These are phyloP conservation scores for Platysteira castanea DNA, from an alignment of 2,113 vertebrate genomes.

Conservation along the genomic window DNA sequence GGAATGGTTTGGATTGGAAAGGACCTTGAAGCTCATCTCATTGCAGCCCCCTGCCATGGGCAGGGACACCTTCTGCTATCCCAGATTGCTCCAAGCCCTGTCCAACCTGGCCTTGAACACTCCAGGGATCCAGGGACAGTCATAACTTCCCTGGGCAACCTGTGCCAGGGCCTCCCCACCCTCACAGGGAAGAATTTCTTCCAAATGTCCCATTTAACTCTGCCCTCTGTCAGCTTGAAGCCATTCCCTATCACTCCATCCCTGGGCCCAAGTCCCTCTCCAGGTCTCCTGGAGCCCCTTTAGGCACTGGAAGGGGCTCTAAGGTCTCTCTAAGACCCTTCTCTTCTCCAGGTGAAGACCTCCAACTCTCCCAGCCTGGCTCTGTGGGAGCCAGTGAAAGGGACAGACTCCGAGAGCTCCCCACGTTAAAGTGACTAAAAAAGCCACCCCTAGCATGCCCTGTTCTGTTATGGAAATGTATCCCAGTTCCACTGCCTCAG, in stretches of 20 bases:
- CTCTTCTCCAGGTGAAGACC: not conserved
- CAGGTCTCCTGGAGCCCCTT: not conserved
- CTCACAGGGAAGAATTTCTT: rapidly evolving
- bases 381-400: too few species aligned
- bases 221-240: not conserved
- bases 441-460: too few species aligned
- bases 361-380: not conserved
- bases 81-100: rapidly evolving
- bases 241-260: too few species aligned
- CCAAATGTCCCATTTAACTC: rapidly evolving
- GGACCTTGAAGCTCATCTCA: not conserved
- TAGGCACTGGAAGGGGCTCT: rapidly evolving
- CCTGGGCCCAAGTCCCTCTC: not conserved
- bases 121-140: not conserved
- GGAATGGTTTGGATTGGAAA: not conserved
- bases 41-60: not conserved
- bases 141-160: not conserved
- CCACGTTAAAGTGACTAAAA: too few species aligned
- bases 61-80: rapidly evolving
- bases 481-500: too few species aligned
- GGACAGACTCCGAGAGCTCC: too few species aligned
- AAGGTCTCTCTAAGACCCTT: rapidly evolving
- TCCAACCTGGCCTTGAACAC: not conserved
- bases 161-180: not conserved
- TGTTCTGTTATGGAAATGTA: too few species aligned